phyloP scores from a whole-genome alignment of 2,797 vertebrate species.

The Malacoctenus gilli region DNA sequence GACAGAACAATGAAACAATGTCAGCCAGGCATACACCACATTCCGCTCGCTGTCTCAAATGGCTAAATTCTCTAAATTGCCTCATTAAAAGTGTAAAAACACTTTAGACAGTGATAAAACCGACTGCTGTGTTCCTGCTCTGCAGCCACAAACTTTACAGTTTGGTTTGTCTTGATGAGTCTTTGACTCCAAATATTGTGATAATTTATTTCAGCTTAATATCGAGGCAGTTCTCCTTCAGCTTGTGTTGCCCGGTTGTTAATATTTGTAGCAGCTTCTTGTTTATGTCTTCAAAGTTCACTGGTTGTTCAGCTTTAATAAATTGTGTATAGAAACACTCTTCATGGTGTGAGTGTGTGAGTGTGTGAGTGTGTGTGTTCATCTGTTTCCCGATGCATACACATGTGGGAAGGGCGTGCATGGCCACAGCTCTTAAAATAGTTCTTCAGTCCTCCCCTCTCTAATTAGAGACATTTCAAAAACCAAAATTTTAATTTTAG shows the following conservation, averaged over 20 bases:
- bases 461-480: constrained; percentile 87
- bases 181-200: constrained; percentile 64
- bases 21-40: constrained; percentile 67
- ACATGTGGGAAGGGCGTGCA: constrained; percentile 80
- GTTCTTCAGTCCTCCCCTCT: constrained; percentile 77
- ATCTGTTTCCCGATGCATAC: constrained; percentile 51
- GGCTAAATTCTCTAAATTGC: constrained; percentile 76
- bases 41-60: constrained; percentile 74
- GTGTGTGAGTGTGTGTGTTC: constrained; percentile 33
- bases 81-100: constrained; percentile 80
- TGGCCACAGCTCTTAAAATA: constrained; percentile 83
- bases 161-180: constrained; percentile 55
- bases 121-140: constrained; percentile 60
- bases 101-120: constrained; percentile 74
- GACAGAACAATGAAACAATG: constrained; percentile 79
- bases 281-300: constrained; percentile 58
- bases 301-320: constrained; percentile 43
- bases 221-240: constrained; percentile 37
- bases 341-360: constrained; percentile 34
- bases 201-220: constrained; percentile 57
- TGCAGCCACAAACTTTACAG: constrained; percentile 56
- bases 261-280: constrained; percentile 57
- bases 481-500: constrained; percentile 87
- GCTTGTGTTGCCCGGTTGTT: constrained; percentile 36
- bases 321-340: constrained; percentile 41